Evolutionary conservation across 1,140 invertebrate species (phyloP).

Genomic region (Cherax destructor): DNA sequence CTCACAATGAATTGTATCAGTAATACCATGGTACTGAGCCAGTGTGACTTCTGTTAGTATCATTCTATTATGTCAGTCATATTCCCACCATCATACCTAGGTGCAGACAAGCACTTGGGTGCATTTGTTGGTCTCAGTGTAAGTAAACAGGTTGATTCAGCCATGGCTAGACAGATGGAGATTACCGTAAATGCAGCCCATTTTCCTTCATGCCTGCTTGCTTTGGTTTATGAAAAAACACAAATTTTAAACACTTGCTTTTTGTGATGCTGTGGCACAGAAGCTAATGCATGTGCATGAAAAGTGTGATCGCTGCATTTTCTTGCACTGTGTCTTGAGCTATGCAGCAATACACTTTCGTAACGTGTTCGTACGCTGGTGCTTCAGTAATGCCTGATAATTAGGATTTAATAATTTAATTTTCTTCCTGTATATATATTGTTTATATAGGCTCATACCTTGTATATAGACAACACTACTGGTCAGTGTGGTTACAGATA

Average conservation of each 20-base stretch:
- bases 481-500: not conserved
- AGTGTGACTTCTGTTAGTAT: no score
- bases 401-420: not conserved
- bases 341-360: not conserved
- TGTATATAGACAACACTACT: not conserved
- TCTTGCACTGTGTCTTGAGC: not conserved
- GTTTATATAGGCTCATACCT: not conserved
- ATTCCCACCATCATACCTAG: no score
- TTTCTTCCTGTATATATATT: not conserved
- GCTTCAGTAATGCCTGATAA: not conserved
- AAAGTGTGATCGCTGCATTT: not conserved
- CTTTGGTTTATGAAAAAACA: no score
- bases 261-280: not conserved
- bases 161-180: no score
- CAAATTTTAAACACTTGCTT: not conserved
- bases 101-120: no score
- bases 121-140: no score
- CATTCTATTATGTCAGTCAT: no score
- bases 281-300: slow-evolving; percentile 10
- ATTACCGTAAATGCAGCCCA: no score
- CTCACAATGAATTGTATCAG: no score
- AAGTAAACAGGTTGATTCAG: no score
- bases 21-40: no score
- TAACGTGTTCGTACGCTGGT: not conserved
- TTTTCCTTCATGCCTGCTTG: no score